Base-by-base conservation (phyloP, 2,888 invertebrate species). In the Blera fallax region DNA sequence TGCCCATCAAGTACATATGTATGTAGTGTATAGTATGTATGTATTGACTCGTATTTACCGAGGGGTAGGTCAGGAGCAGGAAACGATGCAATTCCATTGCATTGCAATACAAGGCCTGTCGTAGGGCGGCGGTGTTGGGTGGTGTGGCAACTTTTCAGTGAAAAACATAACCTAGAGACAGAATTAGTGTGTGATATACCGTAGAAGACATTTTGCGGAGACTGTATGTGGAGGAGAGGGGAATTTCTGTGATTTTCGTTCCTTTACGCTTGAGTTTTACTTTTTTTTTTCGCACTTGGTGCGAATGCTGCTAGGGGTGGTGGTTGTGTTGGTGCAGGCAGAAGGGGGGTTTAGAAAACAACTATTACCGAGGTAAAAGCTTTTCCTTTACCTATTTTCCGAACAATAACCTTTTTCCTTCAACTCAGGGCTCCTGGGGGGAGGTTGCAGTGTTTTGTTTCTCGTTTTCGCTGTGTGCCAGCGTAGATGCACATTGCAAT, bases 351-450 rank as follows among this genome's bases (percentile, higher is more conserved):
- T 45, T 50, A 32, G 34, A 65, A 72, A 65, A 37, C 48, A 64
- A 84, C 79, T 74, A 84, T 69, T 69, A 65, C 52, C 62, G 79
- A 72, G 64, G 54, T 72, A 77, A 85, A 80, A 79, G 73, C 87
- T 79, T 88, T 88, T 89, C 89, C 89, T 89, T 89, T 88, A 88
- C 89, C 89, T 89, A 89, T 87, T 89, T 89, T 74, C 69, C 88
- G 89, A 88, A 87, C 89, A 88, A 88, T 88, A 89, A 89, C 89
- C 89, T 89, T 89, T 89, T 80, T 89, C 88, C 89, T 89, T 89
- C 88, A 87, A 87, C 87, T 48, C 56, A 48, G 65, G 24, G 72
- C 50, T 79, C 45, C 52, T 3, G 56, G 16, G n/a, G 34, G 60
- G 67, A 45, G 64, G 45, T 16, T 62, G 48, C 14, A 18, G 7